Evolutionary conservation across 2,113 vertebrate genomes (phyloP), one percentile per base, ranked within the genome.

Genomic region (Centrocercus urophasianus): DNA sequence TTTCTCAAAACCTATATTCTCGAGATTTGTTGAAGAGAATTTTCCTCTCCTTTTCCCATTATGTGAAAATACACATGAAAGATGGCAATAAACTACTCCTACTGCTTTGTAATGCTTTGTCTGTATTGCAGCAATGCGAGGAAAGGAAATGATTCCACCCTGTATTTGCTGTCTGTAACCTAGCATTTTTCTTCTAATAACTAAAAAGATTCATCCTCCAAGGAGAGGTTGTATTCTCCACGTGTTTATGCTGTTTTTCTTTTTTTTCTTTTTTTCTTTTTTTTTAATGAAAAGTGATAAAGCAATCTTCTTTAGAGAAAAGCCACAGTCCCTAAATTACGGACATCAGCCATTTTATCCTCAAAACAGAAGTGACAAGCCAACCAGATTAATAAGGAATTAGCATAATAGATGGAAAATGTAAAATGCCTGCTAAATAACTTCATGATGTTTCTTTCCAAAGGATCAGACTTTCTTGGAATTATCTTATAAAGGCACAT

Each of bases 31-130:
- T n/a, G 12, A 6, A 30, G 30, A 59, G 27, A 8, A 43, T 8
- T 73, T 59, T 69, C 16, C 11, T 66, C 5, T 25, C 11, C 24
- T 34, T 8, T 14, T 63, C 16, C 47, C 1, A 9, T 42, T 36
- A 13, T 0, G 0, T 27, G 18, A 6, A 74, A 70, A 50, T 10
- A 2, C 2, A 5, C 61, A 19, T 19, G 40, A 57, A 32, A 70
- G 32, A 70, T n/a, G 42, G 21, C 8, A 67, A 52, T 28, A 84
- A 59, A 48, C 13, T 0, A 21, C 2, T 45, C 22, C 1, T 48
- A 64, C 50, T 47, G 2, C 28, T 89, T 77, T 40, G 7, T 43
- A 8, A 34, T 13, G 8, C 45, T 6, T 48, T 9, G 20, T 1
- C 6, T 93, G 5, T 36, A 80, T 52, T 59, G 13, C 22, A 48